Base-by-base conservation (phyloP, 2,113 vertebrate species). In the Ictidomys tridecemlineatus region DNA sequence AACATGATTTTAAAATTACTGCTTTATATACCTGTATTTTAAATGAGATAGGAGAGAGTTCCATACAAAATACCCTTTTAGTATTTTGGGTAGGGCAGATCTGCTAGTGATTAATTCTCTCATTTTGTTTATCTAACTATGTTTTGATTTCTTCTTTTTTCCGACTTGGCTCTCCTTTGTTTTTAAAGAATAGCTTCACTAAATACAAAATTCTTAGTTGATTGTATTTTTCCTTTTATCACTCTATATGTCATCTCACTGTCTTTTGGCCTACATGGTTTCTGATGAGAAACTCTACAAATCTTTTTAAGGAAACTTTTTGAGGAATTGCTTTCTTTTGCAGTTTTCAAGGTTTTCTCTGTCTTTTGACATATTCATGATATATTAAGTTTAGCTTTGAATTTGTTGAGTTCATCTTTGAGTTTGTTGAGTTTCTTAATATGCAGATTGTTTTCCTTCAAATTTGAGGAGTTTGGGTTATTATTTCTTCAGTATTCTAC, bases 401-500 rank as follows among this genome's bases (percentile, higher is more conserved):
- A 56, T 56, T 56, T 56, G 87, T 90, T 69, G 48, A 58, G 16
- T 94, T 86, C 89, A 48, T 86, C 74, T 61, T 74, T n/a, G 48
- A 84, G 24, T 83, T 85, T 84, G 28, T 67, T 70, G 53, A 92
- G 10, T 17, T 83, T 94, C 10, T 86, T 78, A 20, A 42, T 58
- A 39, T 4, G 2, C 56, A 85, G 34, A 72, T 77, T 80, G 14
- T 92, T 94, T 89, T 72, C 22, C 3, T n/a, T 37, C 26, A 87
- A 65, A 84, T 58, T 83, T 70, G 14, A n/a, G 18, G 16, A n/a
- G 28, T 45, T 90, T 88, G n/a, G 70, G 26, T 48, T 69, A 56
- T 83, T 76, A 45, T 67, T 91, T 91, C 80, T 72, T 56, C 37
- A 90, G 32, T 94, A 91, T 34, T 91, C 45, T 90, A 84, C 34